Conservation (phyloP, 2,113 vertebrate species). For the Colius striatus region DNA sequence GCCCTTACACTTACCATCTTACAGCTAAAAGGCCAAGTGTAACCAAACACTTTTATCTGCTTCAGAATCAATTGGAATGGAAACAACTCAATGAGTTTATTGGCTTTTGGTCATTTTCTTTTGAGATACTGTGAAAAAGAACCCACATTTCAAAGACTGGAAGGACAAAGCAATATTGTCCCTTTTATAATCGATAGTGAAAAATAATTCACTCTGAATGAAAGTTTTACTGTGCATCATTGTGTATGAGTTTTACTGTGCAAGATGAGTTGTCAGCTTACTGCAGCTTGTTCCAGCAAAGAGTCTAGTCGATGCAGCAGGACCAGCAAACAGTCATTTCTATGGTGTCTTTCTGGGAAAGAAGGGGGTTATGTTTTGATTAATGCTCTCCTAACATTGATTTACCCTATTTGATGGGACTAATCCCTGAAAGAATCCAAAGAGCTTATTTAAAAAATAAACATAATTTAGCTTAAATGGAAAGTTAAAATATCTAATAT, state of each 20-base stretch:
- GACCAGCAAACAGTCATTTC: background rate
- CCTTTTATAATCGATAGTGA: background rate
- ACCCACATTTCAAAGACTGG: accelerated
- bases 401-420: background rate
- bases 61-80: background rate
- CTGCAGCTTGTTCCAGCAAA: background rate
- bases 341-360: background rate
- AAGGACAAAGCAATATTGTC: background rate
- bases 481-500: background rate
- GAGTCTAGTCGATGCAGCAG: background rate
- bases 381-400: background rate
- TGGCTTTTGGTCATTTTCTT: background rate
- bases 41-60: background rate
- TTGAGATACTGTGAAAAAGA: background rate
- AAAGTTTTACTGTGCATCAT: background rate
- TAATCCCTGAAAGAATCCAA: background rate
- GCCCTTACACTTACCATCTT: accelerated
- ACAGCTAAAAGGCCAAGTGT: background rate
- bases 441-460: background rate
- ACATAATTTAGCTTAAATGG: background rate
- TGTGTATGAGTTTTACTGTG: background rate
- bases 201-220: background rate
- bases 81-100: background rate
- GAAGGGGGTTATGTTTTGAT: background rate
- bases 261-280: background rate